These are phyloP conservation scores for Acholoe squamosa DNA, from an alignment of 2,888 invertebrate species.

Conservation along the genomic window DNA sequence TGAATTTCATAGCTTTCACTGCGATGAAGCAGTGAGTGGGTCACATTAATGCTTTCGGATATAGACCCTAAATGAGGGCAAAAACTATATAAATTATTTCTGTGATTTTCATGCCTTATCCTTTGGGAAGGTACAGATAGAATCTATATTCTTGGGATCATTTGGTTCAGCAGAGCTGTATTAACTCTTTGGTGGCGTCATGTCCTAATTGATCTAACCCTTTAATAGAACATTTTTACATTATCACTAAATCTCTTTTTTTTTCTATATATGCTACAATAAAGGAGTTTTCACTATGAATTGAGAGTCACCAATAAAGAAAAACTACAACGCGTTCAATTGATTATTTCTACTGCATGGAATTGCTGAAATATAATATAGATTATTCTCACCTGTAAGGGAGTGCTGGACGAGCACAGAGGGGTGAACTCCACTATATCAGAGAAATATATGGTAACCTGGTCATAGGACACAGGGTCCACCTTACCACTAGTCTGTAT, in stretches of 20 bases:
- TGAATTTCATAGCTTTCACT: neutral
- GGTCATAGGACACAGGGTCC: constrained; percentile 65
- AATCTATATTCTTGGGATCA: no score
- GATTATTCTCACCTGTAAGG: constrained; percentile 63
- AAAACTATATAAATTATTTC: no score
- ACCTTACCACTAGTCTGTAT: constrained; percentile 65
- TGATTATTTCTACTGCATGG: neutral
- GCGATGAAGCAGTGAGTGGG: neutral
- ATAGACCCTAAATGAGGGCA: no score
- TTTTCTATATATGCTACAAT: neutral
- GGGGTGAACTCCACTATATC: constrained; percentile 68
- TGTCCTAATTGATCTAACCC: neutral
- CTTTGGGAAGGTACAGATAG: no score
- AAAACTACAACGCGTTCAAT: neutral
- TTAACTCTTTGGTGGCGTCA: no score
- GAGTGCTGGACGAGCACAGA: constrained; percentile 66
- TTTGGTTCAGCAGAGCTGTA: no score
- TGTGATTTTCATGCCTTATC: no score
- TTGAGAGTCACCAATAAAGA: neutral
- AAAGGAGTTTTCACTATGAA: neutral
- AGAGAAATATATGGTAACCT: constrained; percentile 68
- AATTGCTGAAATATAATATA: neutral
- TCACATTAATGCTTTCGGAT: neutral
- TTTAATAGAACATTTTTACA: neutral
- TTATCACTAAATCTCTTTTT: neutral